Conservation (phyloP, 2,888 invertebrate species). For the Caenorhabditis imperialis region DNA sequence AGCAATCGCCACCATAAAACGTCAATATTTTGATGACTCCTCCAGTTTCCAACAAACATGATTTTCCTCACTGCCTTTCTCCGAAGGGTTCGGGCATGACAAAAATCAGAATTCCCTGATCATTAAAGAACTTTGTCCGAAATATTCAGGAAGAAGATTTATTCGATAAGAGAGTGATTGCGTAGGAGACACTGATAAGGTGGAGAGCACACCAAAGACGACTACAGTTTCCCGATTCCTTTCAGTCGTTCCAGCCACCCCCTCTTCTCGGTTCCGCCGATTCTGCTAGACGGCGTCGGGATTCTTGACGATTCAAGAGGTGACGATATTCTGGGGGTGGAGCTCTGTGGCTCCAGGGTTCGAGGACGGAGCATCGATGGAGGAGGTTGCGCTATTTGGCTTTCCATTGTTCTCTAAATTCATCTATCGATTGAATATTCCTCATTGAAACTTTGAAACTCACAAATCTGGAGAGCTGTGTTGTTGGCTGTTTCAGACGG, state of each 20-base stretch:
- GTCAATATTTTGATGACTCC: too few relatives aligned
- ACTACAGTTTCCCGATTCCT: slow-evolving; percentile 48
- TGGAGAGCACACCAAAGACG: slow-evolving; percentile 16
- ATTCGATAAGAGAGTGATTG: slow-evolving; percentile 34
- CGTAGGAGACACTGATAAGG: slow-evolving; percentile 3
- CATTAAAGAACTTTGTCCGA: slow-evolving; percentile 46
- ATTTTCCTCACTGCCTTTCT: too few relatives aligned
- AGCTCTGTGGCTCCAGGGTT: slow-evolving; percentile 16
- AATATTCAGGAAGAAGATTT: slow-evolving; percentile 17
- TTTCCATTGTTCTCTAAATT: slow-evolving; percentile 48
- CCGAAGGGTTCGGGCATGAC: too few relatives aligned
- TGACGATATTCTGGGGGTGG: slow-evolving; percentile 26
- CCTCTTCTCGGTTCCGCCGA: slow-evolving; percentile 28
- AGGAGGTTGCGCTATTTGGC: not conserved
- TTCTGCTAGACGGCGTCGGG: slow-evolving; percentile 38
- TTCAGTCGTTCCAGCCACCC: slow-evolving; percentile 55
- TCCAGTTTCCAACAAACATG: too few relatives aligned
- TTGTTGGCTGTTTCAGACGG: slow-evolving; percentile 51
- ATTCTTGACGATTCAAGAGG: slow-evolving; percentile 39
- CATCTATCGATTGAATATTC: too few relatives aligned
- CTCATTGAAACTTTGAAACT: too few relatives aligned
- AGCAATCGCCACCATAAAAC: too few relatives aligned
- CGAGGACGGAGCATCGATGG: slow-evolving; percentile 27
- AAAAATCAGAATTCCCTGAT: too few relatives aligned
- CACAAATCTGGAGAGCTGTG: slow-evolving; percentile 35